Conservation (phyloP, 2,797 vertebrate genomes). For the Sebastes kiyomatsui region DNA sequence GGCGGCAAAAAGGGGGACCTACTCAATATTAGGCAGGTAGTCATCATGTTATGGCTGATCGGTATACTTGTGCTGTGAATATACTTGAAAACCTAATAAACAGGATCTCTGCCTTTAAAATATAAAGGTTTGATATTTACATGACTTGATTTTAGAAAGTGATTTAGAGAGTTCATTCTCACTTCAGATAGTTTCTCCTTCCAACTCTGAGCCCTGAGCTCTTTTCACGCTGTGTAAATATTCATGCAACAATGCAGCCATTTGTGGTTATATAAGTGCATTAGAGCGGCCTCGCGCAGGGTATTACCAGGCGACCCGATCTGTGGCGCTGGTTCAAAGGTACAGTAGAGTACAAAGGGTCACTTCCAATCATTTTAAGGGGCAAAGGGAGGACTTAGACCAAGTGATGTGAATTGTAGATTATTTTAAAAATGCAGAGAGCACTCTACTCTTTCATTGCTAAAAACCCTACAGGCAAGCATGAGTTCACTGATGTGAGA, state of each 20-base stretch:
- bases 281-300: slow-evolving; percentile 59
- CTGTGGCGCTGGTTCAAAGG: slow-evolving; percentile 40
- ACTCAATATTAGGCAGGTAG: no score
- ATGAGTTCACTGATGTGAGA: background rate
- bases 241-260: slow-evolving; percentile 68
- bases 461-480: background rate
- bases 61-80: no score
- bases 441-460: background rate
- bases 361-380: slow-evolving; percentile 61
- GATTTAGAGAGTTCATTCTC: slow-evolving; percentile 7
- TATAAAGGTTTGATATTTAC: background rate
- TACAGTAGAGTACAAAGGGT: slow-evolving; percentile 37
- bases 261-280: slow-evolving; percentile 74
- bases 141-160: background rate
- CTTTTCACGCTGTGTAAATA: slow-evolving; percentile 42
- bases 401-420: slow-evolving; percentile 18
- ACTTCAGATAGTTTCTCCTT: background rate
- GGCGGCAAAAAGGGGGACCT: no score
- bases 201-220: slow-evolving; percentile 30
- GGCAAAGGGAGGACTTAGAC: slow-evolving; percentile 31
- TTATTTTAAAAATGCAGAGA: slow-evolving; percentile 15
- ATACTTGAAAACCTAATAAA: no score
- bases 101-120: background rate
- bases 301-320: slow-evolving; percentile 64
- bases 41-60: no score